A percentile compares a stretch with the other conserved stretches of the same genome.
Conservation (phyloP, 2,888 invertebrate species). For the Fabriciana adippe region DNA sequence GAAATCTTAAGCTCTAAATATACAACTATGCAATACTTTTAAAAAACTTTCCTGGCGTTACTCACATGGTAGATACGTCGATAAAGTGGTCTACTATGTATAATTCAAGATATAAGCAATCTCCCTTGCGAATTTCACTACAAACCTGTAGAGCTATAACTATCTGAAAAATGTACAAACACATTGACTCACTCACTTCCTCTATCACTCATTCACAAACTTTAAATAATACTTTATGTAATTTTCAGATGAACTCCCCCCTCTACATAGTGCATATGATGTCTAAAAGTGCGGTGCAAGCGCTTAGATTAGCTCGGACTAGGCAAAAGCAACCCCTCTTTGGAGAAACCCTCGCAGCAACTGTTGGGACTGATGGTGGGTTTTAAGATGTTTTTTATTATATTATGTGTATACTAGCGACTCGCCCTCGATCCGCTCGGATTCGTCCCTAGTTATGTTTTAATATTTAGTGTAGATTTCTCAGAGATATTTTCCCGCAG, state of each 20-base stretch:
- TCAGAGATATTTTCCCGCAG: no score
- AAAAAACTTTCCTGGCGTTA: background rate
- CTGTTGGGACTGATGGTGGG: slow-evolving; percentile 82
- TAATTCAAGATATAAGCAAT: no score
- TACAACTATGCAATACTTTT: background rate
- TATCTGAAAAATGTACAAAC: no score
- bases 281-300: slow-evolving; percentile 94
- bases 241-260: slow-evolving; percentile 91
- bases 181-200: no score
- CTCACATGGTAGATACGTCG: no score
- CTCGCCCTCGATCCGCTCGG: no score
- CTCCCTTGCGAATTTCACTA: background rate
- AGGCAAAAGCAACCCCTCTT: slow-evolving; percentile 87
- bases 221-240: no score
- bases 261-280: slow-evolving; percentile 98
- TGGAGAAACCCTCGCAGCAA: slow-evolving; percentile 93
- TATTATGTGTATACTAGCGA: background rate
- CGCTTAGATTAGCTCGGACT: slow-evolving; percentile 86
- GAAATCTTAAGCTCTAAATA: background rate
- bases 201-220: no score
- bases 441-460: no score
- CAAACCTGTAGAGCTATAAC: no score
- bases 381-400: background rate
- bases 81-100: no score
- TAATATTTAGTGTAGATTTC: no score